Conservation (phyloP, 1,140 invertebrate genomes). For the Trachymyrmex septentrionalis region DNA sequence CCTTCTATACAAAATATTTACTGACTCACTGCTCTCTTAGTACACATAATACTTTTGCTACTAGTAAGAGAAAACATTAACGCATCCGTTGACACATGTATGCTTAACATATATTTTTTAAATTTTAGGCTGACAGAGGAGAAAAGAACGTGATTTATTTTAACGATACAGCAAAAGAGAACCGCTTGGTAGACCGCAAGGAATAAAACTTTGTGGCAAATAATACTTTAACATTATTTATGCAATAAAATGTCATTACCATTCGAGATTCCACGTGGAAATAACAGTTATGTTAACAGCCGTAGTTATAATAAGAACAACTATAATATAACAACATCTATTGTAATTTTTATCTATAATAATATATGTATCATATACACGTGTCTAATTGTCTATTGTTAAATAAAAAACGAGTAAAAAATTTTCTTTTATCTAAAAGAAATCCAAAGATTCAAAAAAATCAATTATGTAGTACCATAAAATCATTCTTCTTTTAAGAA, state of each 20-base stretch:
- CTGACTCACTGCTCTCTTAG: slow-evolving; percentile 11
- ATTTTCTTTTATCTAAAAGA: no score
- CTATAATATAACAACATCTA: slow-evolving; percentile 19
- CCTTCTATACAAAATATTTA: neutral
- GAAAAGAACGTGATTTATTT: slow-evolving; percentile 12
- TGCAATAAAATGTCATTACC: slow-evolving; percentile 51
- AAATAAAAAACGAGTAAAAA: neutral
- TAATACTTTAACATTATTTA: slow-evolving; percentile 36
- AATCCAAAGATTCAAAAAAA: neutral
- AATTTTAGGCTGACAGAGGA: slow-evolving; percentile 21
- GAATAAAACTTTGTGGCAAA: slow-evolving; percentile 29
- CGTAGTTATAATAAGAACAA: slow-evolving; percentile 41
- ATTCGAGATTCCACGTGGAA: neutral
- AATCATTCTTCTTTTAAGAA: neutral
- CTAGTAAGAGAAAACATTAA: slow-evolving; percentile 10
- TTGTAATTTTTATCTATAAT: slow-evolving; percentile 45
- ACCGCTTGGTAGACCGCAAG: slow-evolving; percentile 4
- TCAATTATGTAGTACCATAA: neutral
- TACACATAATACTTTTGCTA: slow-evolving; percentile 9
- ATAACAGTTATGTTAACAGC: slow-evolving; percentile 45
- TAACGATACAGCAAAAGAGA: slow-evolving; percentile 25
- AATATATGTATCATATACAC: neutral
- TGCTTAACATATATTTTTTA: neutral
- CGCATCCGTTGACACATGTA: neutral
- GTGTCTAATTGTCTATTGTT: neutral